Evolutionary conservation across 2,888 invertebrate species (phyloP).

Genomic region (Hemithea aestivaria): DNA sequence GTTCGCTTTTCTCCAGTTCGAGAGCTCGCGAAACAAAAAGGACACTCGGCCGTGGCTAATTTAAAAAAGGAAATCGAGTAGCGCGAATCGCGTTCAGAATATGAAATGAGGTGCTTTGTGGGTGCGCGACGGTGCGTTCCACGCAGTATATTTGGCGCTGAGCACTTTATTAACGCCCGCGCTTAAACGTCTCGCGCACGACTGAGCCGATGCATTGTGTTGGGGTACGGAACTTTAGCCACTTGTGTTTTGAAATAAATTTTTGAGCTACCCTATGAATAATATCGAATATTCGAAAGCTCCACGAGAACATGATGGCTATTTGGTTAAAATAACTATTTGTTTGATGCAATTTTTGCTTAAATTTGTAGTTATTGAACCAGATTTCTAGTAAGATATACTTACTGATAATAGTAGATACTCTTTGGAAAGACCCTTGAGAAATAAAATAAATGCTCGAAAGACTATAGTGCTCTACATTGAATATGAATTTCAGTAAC

Average conservation of each 20-base stretch:
- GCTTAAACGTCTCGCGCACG: slow-evolving; percentile 41
- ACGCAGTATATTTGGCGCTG: slow-evolving; percentile 50
- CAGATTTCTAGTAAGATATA: no score
- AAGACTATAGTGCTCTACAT: no score
- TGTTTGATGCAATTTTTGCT: no score
- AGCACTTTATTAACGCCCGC: slow-evolving; percentile 64
- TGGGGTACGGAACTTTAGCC: slow-evolving; percentile 20
- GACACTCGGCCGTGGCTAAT: slow-evolving; percentile 74
- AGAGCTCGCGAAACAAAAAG: slow-evolving; percentile 65
- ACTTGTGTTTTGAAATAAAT: neutral
- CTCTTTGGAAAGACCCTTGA: no score
- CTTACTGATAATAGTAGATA: no score
- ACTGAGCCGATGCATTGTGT: slow-evolving; percentile 33
- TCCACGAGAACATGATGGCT: no score
- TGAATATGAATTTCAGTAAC: no score
- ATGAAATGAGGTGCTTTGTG: slow-evolving; percentile 63
- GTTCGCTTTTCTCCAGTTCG: slow-evolving; percentile 45
- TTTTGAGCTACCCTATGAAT: neutral
- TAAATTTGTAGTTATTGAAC: no score
- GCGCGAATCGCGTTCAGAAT: slow-evolving; percentile 57
- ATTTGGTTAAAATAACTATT: no score
- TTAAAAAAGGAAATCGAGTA: slow-evolving; percentile 76
- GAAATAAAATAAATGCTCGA: no score
- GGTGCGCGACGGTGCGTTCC: slow-evolving; percentile 72
- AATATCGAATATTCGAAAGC: no score